Percentiles rank a stretch among this genome's conserved stretches.
phyloP scores from a whole-genome alignment of 2,797 vertebrate species.

The Eulemur rubriventer region DNA sequence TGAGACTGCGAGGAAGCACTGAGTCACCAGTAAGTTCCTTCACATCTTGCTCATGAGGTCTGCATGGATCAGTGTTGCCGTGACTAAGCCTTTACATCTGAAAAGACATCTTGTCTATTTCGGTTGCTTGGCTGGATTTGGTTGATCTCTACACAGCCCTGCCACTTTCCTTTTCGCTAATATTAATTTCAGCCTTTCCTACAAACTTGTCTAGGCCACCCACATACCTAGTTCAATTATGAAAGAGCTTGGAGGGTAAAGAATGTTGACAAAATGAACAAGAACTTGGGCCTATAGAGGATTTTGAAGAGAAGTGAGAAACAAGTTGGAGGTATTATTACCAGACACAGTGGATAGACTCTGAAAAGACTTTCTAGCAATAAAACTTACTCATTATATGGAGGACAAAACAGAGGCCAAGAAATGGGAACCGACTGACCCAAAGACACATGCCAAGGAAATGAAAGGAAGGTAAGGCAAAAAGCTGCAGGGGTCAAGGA shows the following conservation, averaged over 20 bases:
- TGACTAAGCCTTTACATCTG: conserved; percentile 40
- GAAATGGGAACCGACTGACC: not conserved
- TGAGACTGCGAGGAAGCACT: not conserved
- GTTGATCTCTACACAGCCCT: not conserved
- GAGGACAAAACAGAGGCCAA: not conserved
- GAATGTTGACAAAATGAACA: not conserved
- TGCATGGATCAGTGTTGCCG: not conserved
- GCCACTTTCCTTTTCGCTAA: conserved; percentile 19
- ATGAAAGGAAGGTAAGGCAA: not conserved
- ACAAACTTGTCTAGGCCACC: not conserved
- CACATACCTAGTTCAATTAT: not conserved
- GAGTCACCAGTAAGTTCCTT: not conserved
- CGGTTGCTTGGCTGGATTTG: not conserved
- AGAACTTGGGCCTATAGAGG: not conserved
- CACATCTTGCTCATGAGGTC: not conserved
- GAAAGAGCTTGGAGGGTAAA: not conserved
- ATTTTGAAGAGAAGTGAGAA: not conserved
- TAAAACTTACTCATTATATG: not conserved
- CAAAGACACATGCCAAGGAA: not conserved
- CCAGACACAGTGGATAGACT: not conserved
- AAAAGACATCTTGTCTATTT: conserved; percentile 35
- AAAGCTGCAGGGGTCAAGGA: not conserved
- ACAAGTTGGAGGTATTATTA: not conserved
- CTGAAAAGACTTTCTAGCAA: not conserved
- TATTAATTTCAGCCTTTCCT: not conserved